Conservation (phyloP, 1,140 invertebrate genomes). For the Hycleus cichorii region DNA sequence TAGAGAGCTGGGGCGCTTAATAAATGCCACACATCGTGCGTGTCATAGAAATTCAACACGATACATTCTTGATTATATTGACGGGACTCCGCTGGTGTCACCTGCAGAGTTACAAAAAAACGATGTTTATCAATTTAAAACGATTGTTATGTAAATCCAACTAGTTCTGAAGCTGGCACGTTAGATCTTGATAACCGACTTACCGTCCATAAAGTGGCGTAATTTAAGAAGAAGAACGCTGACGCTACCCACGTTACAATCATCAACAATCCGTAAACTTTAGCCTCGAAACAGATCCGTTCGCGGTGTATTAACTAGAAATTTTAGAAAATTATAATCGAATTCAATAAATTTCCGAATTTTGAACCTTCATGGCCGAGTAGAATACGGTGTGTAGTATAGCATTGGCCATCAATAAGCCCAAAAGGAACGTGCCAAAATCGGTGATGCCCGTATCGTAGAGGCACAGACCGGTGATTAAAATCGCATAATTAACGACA, state of each 20-base stretch:
- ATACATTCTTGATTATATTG: conserved; percentile 56
- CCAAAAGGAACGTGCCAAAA: conserved; percentile 74
- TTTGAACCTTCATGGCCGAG: conserved; percentile 73
- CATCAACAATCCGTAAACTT: conserved; percentile 59
- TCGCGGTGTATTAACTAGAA: conserved; percentile 58
- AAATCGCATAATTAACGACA: conserved; percentile 58
- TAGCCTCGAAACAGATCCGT: conserved; percentile 53
- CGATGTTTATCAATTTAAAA: background rate
- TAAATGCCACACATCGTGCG: conserved; percentile 69
- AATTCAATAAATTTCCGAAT: background rate
- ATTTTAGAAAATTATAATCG: conserved; percentile 26
- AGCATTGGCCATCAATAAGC: conserved; percentile 75
- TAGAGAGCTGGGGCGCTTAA: conserved; percentile 60
- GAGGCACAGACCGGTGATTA: conserved; percentile 59
- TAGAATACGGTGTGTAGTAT: conserved; percentile 76
- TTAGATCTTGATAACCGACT: conserved; percentile 29
- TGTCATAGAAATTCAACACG: conserved; percentile 61
- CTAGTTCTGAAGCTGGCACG: background rate
- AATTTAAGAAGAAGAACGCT: conserved; percentile 66
- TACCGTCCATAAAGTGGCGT: conserved; percentile 72
- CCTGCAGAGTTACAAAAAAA: conserved; percentile 32
- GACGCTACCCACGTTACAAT: conserved; percentile 59
- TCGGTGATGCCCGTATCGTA: conserved; percentile 55
- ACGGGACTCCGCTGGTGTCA: conserved; percentile 57
- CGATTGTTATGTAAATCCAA: background rate